Evolutionary conservation across 2,113 vertebrate genomes (phyloP).

Genomic region (Prionailurus bengalensis): DNA sequence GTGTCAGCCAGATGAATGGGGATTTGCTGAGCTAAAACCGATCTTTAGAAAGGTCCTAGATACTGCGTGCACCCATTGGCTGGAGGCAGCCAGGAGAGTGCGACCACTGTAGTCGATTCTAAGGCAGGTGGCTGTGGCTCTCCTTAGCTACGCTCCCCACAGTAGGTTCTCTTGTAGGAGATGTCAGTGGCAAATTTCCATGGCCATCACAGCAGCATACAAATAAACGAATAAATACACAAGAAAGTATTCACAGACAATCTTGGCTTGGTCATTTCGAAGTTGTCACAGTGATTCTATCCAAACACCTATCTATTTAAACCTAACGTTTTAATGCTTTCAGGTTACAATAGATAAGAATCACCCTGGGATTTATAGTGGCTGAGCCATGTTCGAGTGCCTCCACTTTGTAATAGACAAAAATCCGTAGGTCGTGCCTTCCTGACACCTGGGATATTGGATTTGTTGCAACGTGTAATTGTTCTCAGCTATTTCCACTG

Average conservation of each 20-base stretch:
- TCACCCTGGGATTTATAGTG: background rate
- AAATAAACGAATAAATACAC: background rate
- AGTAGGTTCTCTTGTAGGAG: background rate
- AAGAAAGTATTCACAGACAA: background rate
- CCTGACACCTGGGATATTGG: constrained; percentile 66
- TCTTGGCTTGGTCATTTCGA: background rate
- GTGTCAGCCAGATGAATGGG: background rate
- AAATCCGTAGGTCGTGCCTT: constrained; percentile 69
- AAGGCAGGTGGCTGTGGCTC: background rate
- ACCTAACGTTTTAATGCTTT: background rate
- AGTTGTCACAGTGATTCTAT: background rate
- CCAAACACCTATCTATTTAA: constrained; percentile 43
- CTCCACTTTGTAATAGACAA: constrained; percentile 59
- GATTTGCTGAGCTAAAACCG: background rate
- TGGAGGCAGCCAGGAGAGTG: background rate
- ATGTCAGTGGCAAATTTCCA: background rate
- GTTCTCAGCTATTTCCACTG: constrained; percentile 80
- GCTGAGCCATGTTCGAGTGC: background rate
- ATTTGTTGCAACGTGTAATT: constrained; percentile 79
- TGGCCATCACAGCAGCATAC: background rate
- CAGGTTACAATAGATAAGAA: background rate
- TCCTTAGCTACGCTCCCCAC: background rate
- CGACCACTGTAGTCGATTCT: background rate
- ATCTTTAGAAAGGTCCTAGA: background rate
- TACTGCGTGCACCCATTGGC: background rate